These are phyloP conservation scores for Lithophane ornitopus DNA, from an alignment of 2,888 invertebrate genomes.

Conservation along the genomic window DNA sequence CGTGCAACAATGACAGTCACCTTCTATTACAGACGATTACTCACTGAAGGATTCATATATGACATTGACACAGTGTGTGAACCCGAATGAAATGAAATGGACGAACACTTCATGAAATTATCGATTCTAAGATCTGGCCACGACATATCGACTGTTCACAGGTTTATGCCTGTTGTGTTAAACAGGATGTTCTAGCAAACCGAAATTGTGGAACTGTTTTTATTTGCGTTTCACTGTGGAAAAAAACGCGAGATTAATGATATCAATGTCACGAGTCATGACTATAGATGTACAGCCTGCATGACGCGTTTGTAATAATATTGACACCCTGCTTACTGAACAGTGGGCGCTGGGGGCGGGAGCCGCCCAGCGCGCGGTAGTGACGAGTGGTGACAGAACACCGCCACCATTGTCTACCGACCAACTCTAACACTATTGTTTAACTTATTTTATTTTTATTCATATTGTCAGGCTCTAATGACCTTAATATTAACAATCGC, in stretches of 20 bases:
- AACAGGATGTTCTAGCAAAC: background rate
- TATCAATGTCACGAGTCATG: background rate
- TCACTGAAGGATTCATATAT: background rate
- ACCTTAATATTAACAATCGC: background rate
- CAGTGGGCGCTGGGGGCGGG: background rate
- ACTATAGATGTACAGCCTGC: background rate
- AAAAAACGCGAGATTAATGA: background rate
- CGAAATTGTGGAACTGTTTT: background rate
- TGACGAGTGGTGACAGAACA: background rate
- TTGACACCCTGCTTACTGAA: background rate
- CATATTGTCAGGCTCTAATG: background rate
- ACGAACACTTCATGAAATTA: no score
- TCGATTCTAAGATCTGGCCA: no score
- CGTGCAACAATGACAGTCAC: background rate
- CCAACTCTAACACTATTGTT: background rate
- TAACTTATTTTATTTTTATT: background rate
- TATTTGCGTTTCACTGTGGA: background rate
- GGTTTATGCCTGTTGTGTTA: background rate
- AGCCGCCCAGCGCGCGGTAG: background rate
- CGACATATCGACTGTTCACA: background rate
- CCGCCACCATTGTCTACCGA: background rate
- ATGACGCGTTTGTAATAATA: background rate
- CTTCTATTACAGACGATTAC: background rate
- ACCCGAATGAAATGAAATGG: no score
- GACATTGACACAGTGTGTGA: background rate